Evolutionary conservation across 2,797 vertebrate genomes (phyloP), one percentile per base, ranked within the genome.

Genomic region (Eospalax fontanierii): DNA sequence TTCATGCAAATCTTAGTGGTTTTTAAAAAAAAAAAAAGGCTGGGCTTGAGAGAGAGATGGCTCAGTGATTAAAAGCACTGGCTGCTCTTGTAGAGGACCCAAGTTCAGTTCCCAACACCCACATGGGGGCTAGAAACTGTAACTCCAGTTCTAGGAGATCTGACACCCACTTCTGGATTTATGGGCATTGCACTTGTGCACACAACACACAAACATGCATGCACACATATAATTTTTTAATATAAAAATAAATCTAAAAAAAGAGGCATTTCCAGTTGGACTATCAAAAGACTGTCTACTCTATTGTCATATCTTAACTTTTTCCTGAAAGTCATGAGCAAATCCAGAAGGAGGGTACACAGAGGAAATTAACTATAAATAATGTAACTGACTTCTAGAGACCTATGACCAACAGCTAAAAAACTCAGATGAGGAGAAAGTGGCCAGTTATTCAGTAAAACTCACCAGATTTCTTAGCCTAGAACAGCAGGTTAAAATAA

Each of bases 381-480:
- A n/a, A n/a, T n/a, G n/a, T n/a, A n/a, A n/a, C n/a, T 81, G 75
- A 91, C 0, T 76, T n/a, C n/a, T n/a, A n/a, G n/a, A n/a, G n/a
- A n/a, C n/a, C n/a, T n/a, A n/a, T n/a, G n/a, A n/a, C n/a, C n/a
- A n/a, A n/a, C n/a, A n/a, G n/a, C n/a, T n/a, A 90, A 86, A 83
- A 87, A 90, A 92, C n/a, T 84, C 5, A 90, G 70, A 81, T 73
- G 75, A 90, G 59, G 61, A 66, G 35, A 92, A 89, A 87, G 16
- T 54, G 35, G 40, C 33, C 59, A 89, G 57, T 79, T 93, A 79
- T 24, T 73, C 93, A 91, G 86, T 30, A 76, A 79, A 90, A 85
- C 38, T 3, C 7, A 75, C 26, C 30, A 70, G 35, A 24, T 82
- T 88, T 79, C 79, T 68, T 11, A 81, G 79, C 65, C 94, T 4